Conservation (phyloP, 2,113 vertebrate species). For the Paramormyrops kingsleyae region DNA sequence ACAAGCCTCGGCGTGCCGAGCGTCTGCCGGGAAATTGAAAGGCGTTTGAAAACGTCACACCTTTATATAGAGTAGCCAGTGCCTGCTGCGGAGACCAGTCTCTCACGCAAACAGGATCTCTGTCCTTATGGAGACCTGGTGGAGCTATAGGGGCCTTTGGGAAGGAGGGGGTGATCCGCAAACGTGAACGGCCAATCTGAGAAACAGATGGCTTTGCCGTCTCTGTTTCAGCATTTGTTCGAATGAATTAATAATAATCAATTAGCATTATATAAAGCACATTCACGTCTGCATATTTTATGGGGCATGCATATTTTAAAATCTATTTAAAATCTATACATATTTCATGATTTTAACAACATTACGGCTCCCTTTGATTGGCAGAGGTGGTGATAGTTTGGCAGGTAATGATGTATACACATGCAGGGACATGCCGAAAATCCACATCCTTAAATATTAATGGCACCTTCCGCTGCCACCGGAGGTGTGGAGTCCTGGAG, state of each 20-base stretch:
- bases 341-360: constrained; percentile 7
- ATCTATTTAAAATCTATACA: not conserved
- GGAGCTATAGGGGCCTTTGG: not conserved
- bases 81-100: not conserved
- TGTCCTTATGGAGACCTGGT: not conserved
- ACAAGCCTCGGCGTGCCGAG: constrained; percentile 36
- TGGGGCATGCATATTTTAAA: not conserved
- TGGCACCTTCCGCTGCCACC: constrained; percentile 22
- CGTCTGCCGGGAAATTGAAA: constrained; percentile 19
- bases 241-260: constrained; percentile 10
- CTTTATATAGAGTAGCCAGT: not conserved
- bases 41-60: constrained; percentile 5
- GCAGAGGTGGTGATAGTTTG: not conserved
- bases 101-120: not conserved
- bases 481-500: not conserved
- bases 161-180: not conserved
- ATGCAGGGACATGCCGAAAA: constrained; percentile 40
- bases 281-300: constrained; percentile 3
- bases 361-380: not conserved
- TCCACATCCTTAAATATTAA: constrained; percentile 44
- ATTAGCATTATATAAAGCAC: constrained; percentile 2
- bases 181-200: not conserved
- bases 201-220: not conserved
- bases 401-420: constrained; percentile 29
- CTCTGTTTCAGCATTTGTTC: not conserved